Evolutionary conservation across 2,888 invertebrate species (phyloP).

Genomic region (Melipona beecheii): DNA sequence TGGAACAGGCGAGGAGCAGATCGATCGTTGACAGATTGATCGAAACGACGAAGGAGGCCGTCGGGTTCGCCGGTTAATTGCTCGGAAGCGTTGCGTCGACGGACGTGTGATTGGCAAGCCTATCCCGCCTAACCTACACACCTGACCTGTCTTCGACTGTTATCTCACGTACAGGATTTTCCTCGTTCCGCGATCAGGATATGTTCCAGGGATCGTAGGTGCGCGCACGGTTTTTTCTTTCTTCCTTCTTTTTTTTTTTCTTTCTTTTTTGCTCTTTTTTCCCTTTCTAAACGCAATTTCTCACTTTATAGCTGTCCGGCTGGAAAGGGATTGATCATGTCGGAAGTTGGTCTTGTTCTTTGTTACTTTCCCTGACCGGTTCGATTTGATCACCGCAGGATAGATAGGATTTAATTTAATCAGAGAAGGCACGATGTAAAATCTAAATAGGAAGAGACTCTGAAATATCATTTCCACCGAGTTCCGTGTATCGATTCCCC

Average conservation of each 20-base stretch:
- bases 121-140: conserved; percentile 45
- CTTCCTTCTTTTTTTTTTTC: fast-evolving
- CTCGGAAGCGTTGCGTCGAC: conserved; percentile 50
- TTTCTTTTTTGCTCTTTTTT: too few relatives aligned
- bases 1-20: conserved; percentile 5
- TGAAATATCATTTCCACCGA: not conserved
- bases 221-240: not conserved
- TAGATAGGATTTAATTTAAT: not conserved
- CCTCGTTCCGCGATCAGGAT: conserved; percentile 5
- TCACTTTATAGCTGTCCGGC: not conserved
- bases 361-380: not conserved
- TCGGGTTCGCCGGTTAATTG: conserved; percentile 56
- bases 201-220: conserved; percentile 29
- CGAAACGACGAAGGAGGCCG: conserved; percentile 47
- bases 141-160: conserved; percentile 26
- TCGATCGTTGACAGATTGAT: conserved; percentile 52
- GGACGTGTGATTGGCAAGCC: conserved; percentile 56
- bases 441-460: too few relatives aligned
- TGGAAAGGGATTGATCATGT: not conserved
- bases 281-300: not conserved
- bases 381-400: not conserved
- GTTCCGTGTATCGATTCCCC: not conserved
- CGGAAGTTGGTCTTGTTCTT: not conserved
- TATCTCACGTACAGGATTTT: conserved; percentile 17
- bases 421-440: not conserved